Evolutionary conservation across 2,113 vertebrate species (phyloP), one percentile per base, ranked within the genome.

Genomic region (Actenoides lindsayi): DNA sequence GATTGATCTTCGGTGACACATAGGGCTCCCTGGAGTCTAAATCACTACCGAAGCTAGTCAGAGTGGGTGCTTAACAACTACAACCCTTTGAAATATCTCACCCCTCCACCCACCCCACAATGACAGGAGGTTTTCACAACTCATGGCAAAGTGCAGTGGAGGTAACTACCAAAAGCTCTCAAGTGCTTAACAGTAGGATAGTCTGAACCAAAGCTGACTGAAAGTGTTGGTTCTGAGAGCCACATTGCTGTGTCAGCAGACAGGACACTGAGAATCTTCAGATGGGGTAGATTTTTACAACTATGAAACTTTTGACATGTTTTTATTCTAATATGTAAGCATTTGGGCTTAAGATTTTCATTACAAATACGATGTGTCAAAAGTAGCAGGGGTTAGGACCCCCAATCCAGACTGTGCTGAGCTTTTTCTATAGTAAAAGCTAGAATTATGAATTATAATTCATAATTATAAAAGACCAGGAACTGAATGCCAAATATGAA

Each of bases 31-130:
- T 63, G 73, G 64, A 68, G 53, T 53, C n/a, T 48, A 73, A 69
- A 68, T 85, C 44, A 37, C 59, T 73, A 15, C 1, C 1, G 33
- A 59, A 89, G 51, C 70, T 17, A 13, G 18, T 60, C 51, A 83
- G 59, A 80, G 31, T 65, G 41, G 31, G 33, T 65, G 50, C n/a
- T 82, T 82, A 75, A 79, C 35, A 69, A 17, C 39, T 71, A 31
- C 46, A 90, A 11, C 13, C 35, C 33, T 86, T 50, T 64, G 73
- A 64, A 90, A 85, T 91, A 83, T 83, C 63, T 39, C 31, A 2
- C 4, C 30, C 27, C n/a, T 85, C 28, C 23, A 23, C 8, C 46
- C 33, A 35, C 21, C 46, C 39, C 1, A 1, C 0, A 0, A 51
- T 24, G 67, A 60, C 35, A 71, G 33, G 60, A 13, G 44, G 10